phyloP scores from a whole-genome alignment of 2,888 invertebrate genomes.

The Lasioglossum figueresi region DNA sequence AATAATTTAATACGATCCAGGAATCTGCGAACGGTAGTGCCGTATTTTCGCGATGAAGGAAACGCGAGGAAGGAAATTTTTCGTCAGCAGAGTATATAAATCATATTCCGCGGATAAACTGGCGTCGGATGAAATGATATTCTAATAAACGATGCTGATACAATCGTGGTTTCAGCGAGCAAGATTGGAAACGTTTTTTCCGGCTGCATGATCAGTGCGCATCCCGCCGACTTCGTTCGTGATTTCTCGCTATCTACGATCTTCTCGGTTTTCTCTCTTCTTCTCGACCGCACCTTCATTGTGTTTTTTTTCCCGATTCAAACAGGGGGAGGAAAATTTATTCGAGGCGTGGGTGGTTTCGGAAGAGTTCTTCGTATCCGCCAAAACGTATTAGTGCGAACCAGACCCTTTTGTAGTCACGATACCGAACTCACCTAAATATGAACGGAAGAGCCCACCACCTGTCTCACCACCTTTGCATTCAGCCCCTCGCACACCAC shows the following conservation, averaged over 20 bases:
- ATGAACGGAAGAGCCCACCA: slow-evolving; percentile 10
- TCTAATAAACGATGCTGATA: slow-evolving; percentile 12
- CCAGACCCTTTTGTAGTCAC: slow-evolving; percentile 31
- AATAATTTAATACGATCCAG: background rate
- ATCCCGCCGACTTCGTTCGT: background rate
- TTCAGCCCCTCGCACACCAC: slow-evolving; percentile 17
- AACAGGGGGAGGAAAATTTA: slow-evolving; percentile 48
- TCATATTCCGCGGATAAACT: background rate
- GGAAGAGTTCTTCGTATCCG: slow-evolving; percentile 31
- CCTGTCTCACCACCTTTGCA: slow-evolving; percentile 49
- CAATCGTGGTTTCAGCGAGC: slow-evolving; percentile 13
- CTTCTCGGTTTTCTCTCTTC: background rate
- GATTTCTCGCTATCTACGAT: slow-evolving; percentile 24
- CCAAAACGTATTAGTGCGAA: slow-evolving; percentile 10
- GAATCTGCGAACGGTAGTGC: background rate
- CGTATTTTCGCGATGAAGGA: background rate
- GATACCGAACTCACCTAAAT: slow-evolving; percentile 23
- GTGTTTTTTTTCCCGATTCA: slow-evolving; percentile 25
- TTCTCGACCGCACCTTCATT: slow-evolving; percentile 22
- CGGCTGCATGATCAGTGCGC: background rate
- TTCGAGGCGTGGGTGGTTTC: slow-evolving; percentile 34
- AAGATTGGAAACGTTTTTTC: slow-evolving; percentile 7
- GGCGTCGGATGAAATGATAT: background rate
- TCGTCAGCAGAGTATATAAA: background rate
- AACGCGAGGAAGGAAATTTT: background rate